A percentile compares a stretch with the other conserved stretches of the same genome.
These are phyloP conservation scores for Prochilodus magdalenae DNA, from an alignment of 2,113 vertebrate genomes.

Conservation along the genomic window DNA sequence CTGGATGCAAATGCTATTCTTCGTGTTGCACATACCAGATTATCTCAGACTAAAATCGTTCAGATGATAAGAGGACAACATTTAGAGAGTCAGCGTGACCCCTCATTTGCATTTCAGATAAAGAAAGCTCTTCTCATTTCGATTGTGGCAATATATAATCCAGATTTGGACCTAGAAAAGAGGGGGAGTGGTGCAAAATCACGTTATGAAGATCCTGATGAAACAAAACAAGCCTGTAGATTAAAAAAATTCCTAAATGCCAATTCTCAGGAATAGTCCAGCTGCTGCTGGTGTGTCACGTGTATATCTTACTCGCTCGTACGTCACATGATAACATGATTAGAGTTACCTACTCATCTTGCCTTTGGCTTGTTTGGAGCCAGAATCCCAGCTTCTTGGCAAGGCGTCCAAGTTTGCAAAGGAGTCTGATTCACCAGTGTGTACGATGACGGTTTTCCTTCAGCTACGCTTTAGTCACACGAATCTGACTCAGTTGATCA, in stretches of 20 bases:
- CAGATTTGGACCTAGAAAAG: neutral
- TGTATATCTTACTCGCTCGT: neutral
- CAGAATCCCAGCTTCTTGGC: neutral
- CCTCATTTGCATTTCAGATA: slow-evolving; percentile 24
- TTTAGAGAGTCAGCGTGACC: slow-evolving; percentile 19
- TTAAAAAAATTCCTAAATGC: neutral
- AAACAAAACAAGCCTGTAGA: neutral
- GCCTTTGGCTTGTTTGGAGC: slow-evolving; percentile 1
- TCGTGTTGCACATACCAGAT: neutral
- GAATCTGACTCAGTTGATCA: neutral
- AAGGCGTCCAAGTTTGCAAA: neutral
- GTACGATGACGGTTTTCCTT: neutral
- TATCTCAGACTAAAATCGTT: too few relatives aligned
- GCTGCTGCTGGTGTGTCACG: neutral
- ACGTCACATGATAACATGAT: neutral
- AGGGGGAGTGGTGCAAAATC: too few relatives aligned
- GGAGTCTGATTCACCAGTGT: neutral
- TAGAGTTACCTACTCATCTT: slow-evolving; percentile 5
- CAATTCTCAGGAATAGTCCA: neutral
- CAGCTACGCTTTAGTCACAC: slow-evolving; percentile 10
- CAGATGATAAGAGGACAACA: neutral
- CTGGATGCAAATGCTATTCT: neutral
- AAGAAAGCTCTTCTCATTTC: neutral
- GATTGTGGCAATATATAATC: neutral
- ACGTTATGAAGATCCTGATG: neutral